Conservation (phyloP, 1,140 invertebrate genomes). For the Aphidius ervi region DNA sequence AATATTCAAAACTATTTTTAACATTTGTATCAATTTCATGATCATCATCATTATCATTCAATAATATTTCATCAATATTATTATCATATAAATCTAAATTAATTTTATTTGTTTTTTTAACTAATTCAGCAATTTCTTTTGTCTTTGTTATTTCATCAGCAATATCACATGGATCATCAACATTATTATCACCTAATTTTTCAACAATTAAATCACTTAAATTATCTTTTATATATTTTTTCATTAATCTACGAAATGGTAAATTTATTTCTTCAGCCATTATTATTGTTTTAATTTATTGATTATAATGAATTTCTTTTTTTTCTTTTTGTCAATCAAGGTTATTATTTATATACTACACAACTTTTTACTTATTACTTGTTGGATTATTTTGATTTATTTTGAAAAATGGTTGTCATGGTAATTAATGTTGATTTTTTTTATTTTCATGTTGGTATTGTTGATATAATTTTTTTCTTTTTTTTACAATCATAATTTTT, state of each 20-base stretch:
- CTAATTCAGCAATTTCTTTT: constrained; percentile 36
- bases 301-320: no score
- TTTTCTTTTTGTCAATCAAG: no score
- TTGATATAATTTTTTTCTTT: no score
- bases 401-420: no score
- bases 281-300: no score
- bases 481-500: no score
- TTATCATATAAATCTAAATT: constrained; percentile 11
- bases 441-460: no score
- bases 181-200: constrained; percentile 30
- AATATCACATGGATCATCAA: constrained; percentile 17
- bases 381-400: no score
- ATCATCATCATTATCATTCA: background rate
- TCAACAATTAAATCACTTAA: constrained; percentile 37
- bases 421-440: no score
- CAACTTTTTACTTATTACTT: no score
- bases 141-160: constrained; percentile 39
- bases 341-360: no score
- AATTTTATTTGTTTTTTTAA: constrained; percentile 33
- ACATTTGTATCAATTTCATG: constrained; percentile 30
- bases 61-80: background rate
- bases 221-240: constrained; percentile 39
- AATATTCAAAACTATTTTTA: no score
- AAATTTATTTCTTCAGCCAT: constrained; percentile 24
- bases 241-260: constrained; percentile 40